Conservation (phyloP, 92 coral and sea anemone genomes). For the Heliopora coerulea region DNA sequence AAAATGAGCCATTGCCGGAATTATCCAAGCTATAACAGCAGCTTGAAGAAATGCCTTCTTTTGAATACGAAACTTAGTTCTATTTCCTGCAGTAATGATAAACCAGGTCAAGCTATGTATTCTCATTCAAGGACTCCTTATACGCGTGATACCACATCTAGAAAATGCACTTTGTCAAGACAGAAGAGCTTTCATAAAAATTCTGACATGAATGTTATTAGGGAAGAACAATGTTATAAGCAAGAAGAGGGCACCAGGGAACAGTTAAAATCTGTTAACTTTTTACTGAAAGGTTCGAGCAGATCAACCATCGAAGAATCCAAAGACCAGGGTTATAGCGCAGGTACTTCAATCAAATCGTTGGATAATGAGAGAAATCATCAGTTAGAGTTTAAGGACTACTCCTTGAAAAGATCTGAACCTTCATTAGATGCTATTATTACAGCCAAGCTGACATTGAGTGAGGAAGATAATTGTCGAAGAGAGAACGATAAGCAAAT, state of each 20-base stretch:
- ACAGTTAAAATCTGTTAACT: conserved; percentile 1
- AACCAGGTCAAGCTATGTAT: background rate
- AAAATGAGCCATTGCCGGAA: too few species aligned
- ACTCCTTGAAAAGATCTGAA: background rate
- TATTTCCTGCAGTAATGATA: background rate
- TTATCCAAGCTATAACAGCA: background rate
- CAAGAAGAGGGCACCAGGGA: background rate
- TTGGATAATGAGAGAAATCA: background rate
- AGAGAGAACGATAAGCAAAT: too few species aligned
- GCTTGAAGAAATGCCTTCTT: background rate
- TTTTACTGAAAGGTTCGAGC: background rate
- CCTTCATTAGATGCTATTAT: conserved; percentile 1
- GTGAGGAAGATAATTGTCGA: background rate
- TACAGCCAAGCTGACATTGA: background rate
- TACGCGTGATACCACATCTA: background rate
- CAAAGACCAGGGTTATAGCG: background rate
- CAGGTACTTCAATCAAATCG: background rate
- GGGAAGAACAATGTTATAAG: background rate
- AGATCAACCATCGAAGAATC: background rate
- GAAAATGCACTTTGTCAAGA: background rate
- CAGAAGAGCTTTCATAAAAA: conserved; percentile 4
- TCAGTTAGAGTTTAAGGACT: background rate
- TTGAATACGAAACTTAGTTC: background rate
- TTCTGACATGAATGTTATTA: background rate
- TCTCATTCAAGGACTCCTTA: conserved; percentile 3